Evolutionary conservation across 2,888 invertebrate genomes (phyloP), one percentile per base, ranked within the genome.

Genomic region (Eupithecia pulchellata): DNA sequence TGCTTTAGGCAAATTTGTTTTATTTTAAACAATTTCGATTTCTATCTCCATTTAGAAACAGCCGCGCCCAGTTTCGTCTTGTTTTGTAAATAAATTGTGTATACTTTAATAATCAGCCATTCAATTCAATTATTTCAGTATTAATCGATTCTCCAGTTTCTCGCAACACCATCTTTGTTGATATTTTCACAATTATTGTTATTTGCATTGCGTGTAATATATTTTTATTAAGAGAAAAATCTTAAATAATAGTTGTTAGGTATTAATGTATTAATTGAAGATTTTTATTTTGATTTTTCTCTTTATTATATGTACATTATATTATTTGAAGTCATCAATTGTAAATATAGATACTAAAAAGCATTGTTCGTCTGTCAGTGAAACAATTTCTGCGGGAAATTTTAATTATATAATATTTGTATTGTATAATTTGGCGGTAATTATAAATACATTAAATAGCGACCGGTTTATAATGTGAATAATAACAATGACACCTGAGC

Each of bases 221-320:
- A 93, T 92, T 92, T 84, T 93, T 92, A 93, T 91, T 93, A 90
- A 92, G 92, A 92, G 89, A 84, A 91, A 93, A 93, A 88, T 92
- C 93, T 93, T 93, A 92, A 92, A 91, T 91, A 89, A 88, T 93
- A 92, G 92, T 90, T 90, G 83, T 90, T 93, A 93, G 94, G 86
- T 86, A 93, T 92, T 92, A 92, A 92, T 93, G 92, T 91, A 93
- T 93, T 93, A 90, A 92, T 92, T 92, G 92, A 92, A 91, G 89
- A 92, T 90, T 89, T 93, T 92, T 93, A 92, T 93, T 93, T 91
- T 90, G 91, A 93, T 92, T 94, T 93, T 93, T 92, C 92, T 92
- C 89, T 91, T 91, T 91, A 90, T 89, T 88, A 90, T 92, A 66
- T 92, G 92, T 93, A 92, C 87, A 92, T 91, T 93, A 91, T 92